Evolutionary conservation across 2,888 invertebrate genomes (phyloP), one percentile per base, ranked within the genome.

Genomic region (Cephonodes hylas): DNA sequence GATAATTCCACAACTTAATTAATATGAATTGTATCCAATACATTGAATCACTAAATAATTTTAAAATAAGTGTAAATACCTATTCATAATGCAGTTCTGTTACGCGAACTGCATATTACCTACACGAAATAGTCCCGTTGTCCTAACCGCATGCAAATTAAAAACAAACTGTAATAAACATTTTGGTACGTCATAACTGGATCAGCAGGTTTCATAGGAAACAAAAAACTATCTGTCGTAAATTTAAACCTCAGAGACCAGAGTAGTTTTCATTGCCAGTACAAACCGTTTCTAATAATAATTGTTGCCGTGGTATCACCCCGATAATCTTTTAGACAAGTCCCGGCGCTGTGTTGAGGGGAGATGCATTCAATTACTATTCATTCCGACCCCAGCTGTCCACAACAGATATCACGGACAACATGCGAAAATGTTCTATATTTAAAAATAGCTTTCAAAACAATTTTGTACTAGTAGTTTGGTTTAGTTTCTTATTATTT

Each of bases 271-370:
- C 15, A 53, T 15, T 27, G 27, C 27, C 18, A 8, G 27, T 44
- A 38, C n/a, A 25, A 46, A 34, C 6, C 27, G 2, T 38, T 20
- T 25, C 64, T 76, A 73, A 77, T 71, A 69, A 67, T 67, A 68
- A 71, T 70, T 68, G 63, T 53, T 65, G 68, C 62, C 66, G 58
- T 60, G 69, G 64, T 79, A 82, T 81, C 76, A 73, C 73, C 58
- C 64, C 66, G 85, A 89, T 88, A 81, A 88, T 88, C 88, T 80
- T 72, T 72, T 70, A 79, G 83, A 86, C 86, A 88, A 82, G 81
- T 73, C 77, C 77, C 77, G 76, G 83, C 74, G 67, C 59, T 65
- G 75, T 67, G 71, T 67, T 68, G 75, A 83, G 86, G 85, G 87
- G 81, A 79, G 75, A 64, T 64, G 67, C 70, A 75, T 76, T 70